Conservation (phyloP, 92 coral and sea anemone species). For the Umimayanthus kanabou region DNA sequence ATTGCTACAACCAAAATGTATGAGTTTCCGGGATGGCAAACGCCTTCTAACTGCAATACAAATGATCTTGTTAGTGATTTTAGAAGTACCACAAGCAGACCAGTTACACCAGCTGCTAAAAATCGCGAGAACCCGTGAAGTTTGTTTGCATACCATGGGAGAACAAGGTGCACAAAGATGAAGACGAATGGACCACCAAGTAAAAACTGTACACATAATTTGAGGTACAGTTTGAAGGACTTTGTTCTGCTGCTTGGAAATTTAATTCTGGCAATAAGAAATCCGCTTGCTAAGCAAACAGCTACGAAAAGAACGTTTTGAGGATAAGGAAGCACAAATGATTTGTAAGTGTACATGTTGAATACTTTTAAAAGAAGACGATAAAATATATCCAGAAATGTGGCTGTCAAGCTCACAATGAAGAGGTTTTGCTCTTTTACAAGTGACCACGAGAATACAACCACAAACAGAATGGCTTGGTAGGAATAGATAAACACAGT, state of each 20-base stretch:
- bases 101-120: background rate
- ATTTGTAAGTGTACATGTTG: conserved; percentile 15
- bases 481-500: conserved; percentile 22
- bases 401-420: conserved; percentile 12
- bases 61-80: conserved; percentile 30
- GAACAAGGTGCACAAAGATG: background rate
- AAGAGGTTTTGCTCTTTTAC: conserved; percentile 35
- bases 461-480: conserved; percentile 18
- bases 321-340: conserved; percentile 43
- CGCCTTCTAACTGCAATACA: conserved; percentile 7
- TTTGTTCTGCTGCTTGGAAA: background rate
- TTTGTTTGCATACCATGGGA: conserved; percentile 22
- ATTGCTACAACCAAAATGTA: conserved; percentile 24
- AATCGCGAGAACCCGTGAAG: conserved; percentile 12
- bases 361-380: conserved; percentile 33
- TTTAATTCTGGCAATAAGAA: conserved; percentile 5
- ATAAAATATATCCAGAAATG: conserved; percentile 37
- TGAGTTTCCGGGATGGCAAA: conserved; percentile 43
- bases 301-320: conserved; percentile 19
- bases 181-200: background rate
- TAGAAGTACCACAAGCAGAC: background rate
- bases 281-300: background rate
- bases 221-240: conserved; percentile 14
- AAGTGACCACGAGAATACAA: conserved; percentile 42
- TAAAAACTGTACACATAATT: conserved; percentile 35